Evolutionary conservation across 2,113 vertebrate species (phyloP).

Genomic region (Microtus ochrogaster): DNA sequence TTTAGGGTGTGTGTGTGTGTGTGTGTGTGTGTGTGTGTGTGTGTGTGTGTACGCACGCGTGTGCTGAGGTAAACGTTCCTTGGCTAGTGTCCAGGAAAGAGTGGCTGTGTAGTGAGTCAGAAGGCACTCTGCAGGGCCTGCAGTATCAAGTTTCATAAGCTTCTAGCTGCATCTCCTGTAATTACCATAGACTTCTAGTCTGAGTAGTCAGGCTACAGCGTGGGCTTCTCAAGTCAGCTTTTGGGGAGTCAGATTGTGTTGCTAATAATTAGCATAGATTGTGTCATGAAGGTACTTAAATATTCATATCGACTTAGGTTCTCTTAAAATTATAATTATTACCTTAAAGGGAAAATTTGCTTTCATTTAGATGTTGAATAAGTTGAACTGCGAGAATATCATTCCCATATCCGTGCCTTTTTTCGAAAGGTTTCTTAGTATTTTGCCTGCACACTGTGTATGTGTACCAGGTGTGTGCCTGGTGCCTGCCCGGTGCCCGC

Average conservation of each 20-base stretch:
- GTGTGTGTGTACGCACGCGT: background rate
- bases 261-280: background rate
- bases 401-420: background rate
- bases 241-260: background rate
- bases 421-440: background rate
- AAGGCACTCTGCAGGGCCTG: background rate
- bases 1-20: background rate
- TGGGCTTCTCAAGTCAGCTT: background rate
- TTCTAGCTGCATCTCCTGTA: background rate
- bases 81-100: conserved; percentile 18
- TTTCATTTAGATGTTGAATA: background rate
- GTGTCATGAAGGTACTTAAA: background rate
- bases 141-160: conserved; percentile 22
- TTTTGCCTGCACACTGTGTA: background rate
- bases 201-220: background rate
- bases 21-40: background rate
- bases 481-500: too few species aligned
- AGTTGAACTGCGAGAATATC: background rate
- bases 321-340: background rate
- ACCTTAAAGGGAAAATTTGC: background rate
- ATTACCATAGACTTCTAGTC: background rate
- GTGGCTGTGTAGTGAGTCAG: background rate
- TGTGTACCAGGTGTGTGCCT: too few species aligned
- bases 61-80: background rate
- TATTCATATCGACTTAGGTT: background rate